Evolutionary conservation across 92 coral and sea anemone genomes (phyloP).

Genomic region (Actinernus sp.): DNA sequence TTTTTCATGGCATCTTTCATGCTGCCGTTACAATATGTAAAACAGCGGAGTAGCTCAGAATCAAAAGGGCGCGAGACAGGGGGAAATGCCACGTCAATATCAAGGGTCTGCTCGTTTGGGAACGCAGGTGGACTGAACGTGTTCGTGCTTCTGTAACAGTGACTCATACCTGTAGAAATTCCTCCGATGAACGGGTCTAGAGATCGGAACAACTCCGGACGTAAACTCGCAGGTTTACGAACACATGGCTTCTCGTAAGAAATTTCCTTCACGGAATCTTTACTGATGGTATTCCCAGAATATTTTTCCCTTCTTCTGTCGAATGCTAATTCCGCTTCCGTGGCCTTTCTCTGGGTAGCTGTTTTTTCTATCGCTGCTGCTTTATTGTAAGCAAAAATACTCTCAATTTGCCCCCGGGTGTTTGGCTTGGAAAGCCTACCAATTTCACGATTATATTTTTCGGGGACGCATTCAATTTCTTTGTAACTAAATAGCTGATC

Average conservation of each 20-base stretch:
- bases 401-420: too few species aligned
- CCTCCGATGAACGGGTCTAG: constrained; percentile 33
- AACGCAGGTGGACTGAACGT: neutral
- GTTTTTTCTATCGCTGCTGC: too few species aligned
- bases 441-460: too few species aligned
- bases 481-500: too few species aligned
- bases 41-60: constrained; percentile 27
- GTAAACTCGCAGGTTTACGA: constrained; percentile 14
- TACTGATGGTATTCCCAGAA: too few species aligned
- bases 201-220: constrained; percentile 13
- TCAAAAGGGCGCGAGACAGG: constrained; percentile 1
- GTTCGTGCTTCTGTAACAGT: constrained; percentile 6
- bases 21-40: constrained; percentile 25
- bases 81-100: neutral
- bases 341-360: too few species aligned
- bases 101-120: constrained; percentile 10
- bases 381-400: too few species aligned
- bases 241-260: neutral
- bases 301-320: neutral
- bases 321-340: too few species aligned
- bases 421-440: too few species aligned
- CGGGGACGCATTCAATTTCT: too few species aligned
- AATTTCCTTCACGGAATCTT: too few species aligned
- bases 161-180: constrained; percentile 6
- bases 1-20: constrained; percentile 28